Evolutionary conservation across 1,140 invertebrate genomes (phyloP), one percentile per base, ranked within the genome.

Genomic region (Lepidotrigona ventralis): DNA sequence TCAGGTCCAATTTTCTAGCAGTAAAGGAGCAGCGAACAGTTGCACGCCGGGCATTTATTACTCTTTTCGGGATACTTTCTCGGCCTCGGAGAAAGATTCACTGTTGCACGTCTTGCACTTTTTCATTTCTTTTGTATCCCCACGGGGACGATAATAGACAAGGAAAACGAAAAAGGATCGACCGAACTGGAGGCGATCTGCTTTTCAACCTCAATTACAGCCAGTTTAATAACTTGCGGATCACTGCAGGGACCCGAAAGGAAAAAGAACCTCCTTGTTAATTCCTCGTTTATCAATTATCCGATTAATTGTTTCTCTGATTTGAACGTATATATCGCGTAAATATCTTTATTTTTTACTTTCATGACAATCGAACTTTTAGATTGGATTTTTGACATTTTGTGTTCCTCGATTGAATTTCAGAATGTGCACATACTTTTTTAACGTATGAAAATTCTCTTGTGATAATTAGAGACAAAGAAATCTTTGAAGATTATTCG

Each of bases 31-130:
- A 70, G 76, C 76, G 70, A 46, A 21, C 60, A 77, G 66, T 23
- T 77, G 66, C 70, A 75, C 68, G 75, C 70, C 46, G 64, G 60
- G 77, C 85, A 88, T 88, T 88, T 88, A 88, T 88, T 87, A 79
- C 79, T 82, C 86, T 85, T 85, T 76, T 81, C 83, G 83, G 60
- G 70, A 60, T 54, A 81, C 46, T 83, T 79, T 54, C 17, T 51
- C 66, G 63, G 56, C 9, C n/a, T 12, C 51, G 66, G 72, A 69
- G 74, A 88, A 83, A 82, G 68, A 72, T 75, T 82, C 76, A 53
- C 73, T 58, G 64, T 81, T 78, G 70, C 58, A 51, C 75, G 75
- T 56, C 39, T 74, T 64, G 58, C 76, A 56, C 29, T 60, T 83
- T 78, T 74, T 83, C 56, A 53, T 78, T 83, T 71, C 81, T 83